Conservation (phyloP, 2,113 vertebrate species). For the Plecturocebus donacophilus region DNA sequence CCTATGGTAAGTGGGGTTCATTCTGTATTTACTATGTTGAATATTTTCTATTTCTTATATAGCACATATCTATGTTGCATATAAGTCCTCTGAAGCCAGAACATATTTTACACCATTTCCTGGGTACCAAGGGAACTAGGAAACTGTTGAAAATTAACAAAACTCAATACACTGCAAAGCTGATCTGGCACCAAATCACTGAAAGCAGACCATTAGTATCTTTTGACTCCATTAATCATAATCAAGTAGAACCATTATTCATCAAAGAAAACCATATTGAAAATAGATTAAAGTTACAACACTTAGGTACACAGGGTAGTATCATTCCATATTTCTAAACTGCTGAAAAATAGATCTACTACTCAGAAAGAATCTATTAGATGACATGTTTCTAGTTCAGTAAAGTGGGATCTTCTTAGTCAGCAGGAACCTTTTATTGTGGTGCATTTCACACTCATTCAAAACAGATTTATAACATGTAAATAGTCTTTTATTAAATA, state of each 20-base stretch:
- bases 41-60: neutral
- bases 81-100: neutral
- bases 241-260: slow-evolving; percentile 16
- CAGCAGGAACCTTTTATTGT: slow-evolving; percentile 53
- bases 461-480: slow-evolving; percentile 74
- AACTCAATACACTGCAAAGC: neutral
- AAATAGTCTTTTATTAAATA: slow-evolving; percentile 78
- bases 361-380: slow-evolving; percentile 49
- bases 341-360: neutral
- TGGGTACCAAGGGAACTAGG: neutral
- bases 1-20: neutral
- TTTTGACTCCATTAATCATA: slow-evolving; percentile 41
- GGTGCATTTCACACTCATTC: slow-evolving; percentile 44
- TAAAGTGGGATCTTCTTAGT: slow-evolving; percentile 65
- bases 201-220: neutral
- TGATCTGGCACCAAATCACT: neutral
- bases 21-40: neutral
- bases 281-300: neutral
- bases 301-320: neutral
- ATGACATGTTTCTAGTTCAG: slow-evolving; percentile 41
- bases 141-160: slow-evolving; percentile 13
- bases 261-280: neutral
- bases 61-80: neutral
- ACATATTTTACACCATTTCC: neutral
- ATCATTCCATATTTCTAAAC: slow-evolving; percentile 23